These are phyloP conservation scores for Oreortyx pictus DNA, from an alignment of 2,797 vertebrate species.

Conservation along the genomic window DNA sequence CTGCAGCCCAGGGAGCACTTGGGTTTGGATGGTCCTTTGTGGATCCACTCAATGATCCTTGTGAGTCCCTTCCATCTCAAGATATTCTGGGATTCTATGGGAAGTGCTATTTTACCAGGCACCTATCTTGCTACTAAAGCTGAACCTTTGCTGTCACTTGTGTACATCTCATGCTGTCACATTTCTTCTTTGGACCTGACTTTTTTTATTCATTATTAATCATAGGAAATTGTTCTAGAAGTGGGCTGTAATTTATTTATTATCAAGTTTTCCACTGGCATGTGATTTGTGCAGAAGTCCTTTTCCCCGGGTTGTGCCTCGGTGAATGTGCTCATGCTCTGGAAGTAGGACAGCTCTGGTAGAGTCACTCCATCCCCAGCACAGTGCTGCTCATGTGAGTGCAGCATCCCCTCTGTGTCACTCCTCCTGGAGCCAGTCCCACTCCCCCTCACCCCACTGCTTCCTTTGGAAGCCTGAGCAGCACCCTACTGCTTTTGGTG, in stretches of 20 bases:
- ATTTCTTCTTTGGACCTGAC: constrained; percentile 29
- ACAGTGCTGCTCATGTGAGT: not conserved
- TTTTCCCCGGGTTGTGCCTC: constrained; percentile 6
- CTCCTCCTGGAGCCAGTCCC: not conserved
- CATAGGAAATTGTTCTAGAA: constrained; percentile 59
- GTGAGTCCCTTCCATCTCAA: too few relatives aligned
- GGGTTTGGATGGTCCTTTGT: too few relatives aligned
- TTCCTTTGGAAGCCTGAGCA: not conserved
- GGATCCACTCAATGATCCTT: too few relatives aligned
- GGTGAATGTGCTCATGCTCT: constrained; percentile 11
- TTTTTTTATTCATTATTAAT: constrained; percentile 70
- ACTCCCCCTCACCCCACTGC: not conserved
- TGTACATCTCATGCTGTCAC: not conserved
- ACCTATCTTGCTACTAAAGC: constrained; percentile 21
- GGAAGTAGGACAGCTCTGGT: constrained; percentile 69
- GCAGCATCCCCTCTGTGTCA: not conserved
- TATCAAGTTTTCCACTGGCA: not conserved
- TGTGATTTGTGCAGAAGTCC: constrained; percentile 11
- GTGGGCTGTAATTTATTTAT: constrained; percentile 65
- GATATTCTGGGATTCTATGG: not conserved
- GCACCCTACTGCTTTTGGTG: not conserved
- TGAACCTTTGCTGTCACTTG: constrained; percentile 38
- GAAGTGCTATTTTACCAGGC: not conserved
- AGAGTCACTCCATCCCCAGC: constrained; percentile 29
- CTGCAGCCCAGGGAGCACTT: too few relatives aligned